Base-by-base conservation (phyloP, 1,140 invertebrate species). In the Cydia fagiglandana region DNA sequence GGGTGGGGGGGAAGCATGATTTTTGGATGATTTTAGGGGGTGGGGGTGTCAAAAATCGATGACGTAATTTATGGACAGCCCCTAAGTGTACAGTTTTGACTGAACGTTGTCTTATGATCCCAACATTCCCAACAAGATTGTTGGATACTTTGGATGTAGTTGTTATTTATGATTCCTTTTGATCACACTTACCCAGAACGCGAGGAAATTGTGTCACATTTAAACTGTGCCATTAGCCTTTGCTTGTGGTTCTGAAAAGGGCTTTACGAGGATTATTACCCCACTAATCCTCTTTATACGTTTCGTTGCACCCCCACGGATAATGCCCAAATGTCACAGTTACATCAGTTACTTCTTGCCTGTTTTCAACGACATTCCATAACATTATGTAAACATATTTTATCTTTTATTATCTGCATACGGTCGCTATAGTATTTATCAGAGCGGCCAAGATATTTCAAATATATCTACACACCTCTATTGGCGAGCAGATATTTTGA, bases 201-300 rank as follows among this genome's bases (percentile, higher is more conserved):
- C 56, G 20, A 20, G 56, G 5, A 61, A 61, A 61, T 61, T 61
- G 56, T 61, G 20, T 61, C 56, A 61, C 17, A 61, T 61, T 61
- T 24, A 61, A 61, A 61, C 24, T 61, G 56, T 61, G 20, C 9
- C 56, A 61, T 61, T 61, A 61, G 56, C 17, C 56, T 61, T 61
- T 61, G 56, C 56, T 61, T 24, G 73, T 47, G 73, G 73, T 73
- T 47, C 20, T 24, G 15, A 24, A 73, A 53, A 53, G 41, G 13
- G 73, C 28, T 73, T 73, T 45, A 20, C 47, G 17, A n/a, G 73
- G 47, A 30, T 50, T 47, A 50, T n/a, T 34, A 47, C 45, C 73
- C 47, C 41, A 24, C n/a, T 73, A 73, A 73, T 73, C 73, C 73
- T 47, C 73, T 73, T 73, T 45, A 20, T 28, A 73, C 47, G 73